Conservation (phyloP, 2,797 vertebrate genomes). For the Simalia tracyae region DNA sequence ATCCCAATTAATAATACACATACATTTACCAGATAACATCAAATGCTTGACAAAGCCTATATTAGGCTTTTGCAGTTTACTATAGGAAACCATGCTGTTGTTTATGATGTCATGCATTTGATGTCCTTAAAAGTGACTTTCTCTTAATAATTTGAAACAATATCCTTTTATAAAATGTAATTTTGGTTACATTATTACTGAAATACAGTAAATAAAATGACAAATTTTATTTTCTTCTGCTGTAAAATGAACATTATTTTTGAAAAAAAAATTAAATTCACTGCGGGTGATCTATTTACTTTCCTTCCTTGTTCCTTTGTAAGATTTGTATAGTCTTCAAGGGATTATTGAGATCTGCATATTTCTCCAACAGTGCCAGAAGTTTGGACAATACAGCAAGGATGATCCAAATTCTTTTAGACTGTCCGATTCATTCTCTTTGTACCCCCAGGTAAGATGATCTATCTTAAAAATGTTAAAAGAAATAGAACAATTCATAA, state of each 20-base stretch:
- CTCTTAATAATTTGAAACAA: neutral
- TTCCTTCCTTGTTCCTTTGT: neutral
- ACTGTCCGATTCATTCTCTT: conserved; percentile 92
- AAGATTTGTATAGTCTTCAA: neutral
- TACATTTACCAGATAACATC: neutral
- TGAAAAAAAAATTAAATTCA: neutral
- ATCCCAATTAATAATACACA: neutral
- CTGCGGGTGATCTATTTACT: neutral
- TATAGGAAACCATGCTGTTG: neutral
- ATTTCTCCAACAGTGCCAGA: conserved; percentile 87
- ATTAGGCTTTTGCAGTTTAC: neutral
- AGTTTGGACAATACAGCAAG: conserved; percentile 97
- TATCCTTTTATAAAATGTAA: neutral
- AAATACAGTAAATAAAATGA: neutral
- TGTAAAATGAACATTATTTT: neutral
- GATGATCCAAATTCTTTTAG: conserved; percentile 93
- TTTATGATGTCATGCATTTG: neutral
- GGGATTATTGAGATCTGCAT: conserved; percentile 15
- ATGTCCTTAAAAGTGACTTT: neutral
- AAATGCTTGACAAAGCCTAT: neutral
- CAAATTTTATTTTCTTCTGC: neutral
- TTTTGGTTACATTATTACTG: neutral
- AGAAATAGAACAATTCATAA: neutral
- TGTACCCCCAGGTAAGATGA: conserved; percentile 92
- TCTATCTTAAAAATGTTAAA: neutral